phyloP scores from a whole-genome alignment of 2,888 invertebrate species.

The Tachystola acroxantha region DNA sequence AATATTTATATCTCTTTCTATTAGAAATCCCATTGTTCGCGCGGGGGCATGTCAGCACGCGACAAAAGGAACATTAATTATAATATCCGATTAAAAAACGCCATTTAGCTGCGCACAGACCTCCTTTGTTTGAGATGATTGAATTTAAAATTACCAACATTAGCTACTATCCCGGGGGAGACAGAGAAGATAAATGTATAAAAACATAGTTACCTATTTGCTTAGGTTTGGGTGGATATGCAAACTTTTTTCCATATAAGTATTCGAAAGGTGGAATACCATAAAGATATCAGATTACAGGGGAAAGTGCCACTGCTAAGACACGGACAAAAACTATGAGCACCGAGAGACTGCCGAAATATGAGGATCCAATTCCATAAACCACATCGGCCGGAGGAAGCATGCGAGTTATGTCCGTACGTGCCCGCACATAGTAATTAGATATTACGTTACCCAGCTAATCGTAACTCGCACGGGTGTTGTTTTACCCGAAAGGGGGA shows the following conservation, averaged over 20 bases:
- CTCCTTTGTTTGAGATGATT: slow-evolving; percentile 75
- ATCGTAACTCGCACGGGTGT: slow-evolving; percentile 76
- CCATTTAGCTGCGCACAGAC: slow-evolving; percentile 72
- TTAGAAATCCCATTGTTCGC: slow-evolving; percentile 76
- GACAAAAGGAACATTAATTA: slow-evolving; percentile 79
- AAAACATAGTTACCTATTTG: slow-evolving; percentile 43
- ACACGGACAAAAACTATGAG: slow-evolving; percentile 61
- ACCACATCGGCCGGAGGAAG: slow-evolving; percentile 72
- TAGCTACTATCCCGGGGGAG: slow-evolving; percentile 55
- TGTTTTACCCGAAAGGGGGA: slow-evolving; percentile 74
- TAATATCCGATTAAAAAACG: slow-evolving; percentile 79
- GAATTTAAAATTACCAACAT: slow-evolving; percentile 72
- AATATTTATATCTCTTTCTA: slow-evolving; percentile 75
- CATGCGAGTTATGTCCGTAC: slow-evolving; percentile 71
- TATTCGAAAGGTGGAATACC: slow-evolving; percentile 30
- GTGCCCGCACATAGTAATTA: slow-evolving; percentile 76
- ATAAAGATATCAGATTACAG: slow-evolving; percentile 63
- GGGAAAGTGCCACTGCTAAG: slow-evolving; percentile 48
- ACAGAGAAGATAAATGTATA: slow-evolving; percentile 32
- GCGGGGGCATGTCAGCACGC: slow-evolving; percentile 76
- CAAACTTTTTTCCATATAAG: slow-evolving; percentile 31
- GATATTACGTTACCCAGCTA: slow-evolving; percentile 72
- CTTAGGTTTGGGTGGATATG: slow-evolving; percentile 26
- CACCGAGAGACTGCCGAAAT: slow-evolving; percentile 72
- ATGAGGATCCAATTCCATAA: slow-evolving; percentile 77